These are phyloP conservation scores for Solenodon paradoxus DNA, from an alignment of 2,113 vertebrate genomes.

Conservation along the genomic window DNA sequence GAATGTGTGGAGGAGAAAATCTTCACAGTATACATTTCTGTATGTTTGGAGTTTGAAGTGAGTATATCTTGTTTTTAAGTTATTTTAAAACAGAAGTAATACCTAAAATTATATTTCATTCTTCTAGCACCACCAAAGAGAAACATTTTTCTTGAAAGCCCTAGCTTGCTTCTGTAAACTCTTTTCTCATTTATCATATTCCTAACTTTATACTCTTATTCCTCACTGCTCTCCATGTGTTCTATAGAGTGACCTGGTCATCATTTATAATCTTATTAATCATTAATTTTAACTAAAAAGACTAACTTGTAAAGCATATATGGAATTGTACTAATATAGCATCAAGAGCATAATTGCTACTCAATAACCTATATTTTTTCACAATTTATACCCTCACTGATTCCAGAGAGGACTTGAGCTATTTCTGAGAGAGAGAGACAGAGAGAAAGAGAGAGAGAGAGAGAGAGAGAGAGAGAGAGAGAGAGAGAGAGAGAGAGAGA, in stretches of 20 bases:
- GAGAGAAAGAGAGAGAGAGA: neutral
- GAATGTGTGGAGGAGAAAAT: neutral
- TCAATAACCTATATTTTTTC: neutral
- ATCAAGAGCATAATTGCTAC: neutral
- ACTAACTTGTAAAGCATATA: slow-evolving; percentile 16
- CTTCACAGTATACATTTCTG: neutral
- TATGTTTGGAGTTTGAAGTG: neutral
- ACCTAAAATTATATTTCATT: neutral
- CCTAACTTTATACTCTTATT: neutral
- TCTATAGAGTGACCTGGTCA: neutral
- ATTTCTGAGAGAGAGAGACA: neutral
- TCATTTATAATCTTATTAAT: neutral
- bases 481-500: neutral
- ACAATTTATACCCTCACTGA: neutral
- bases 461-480: neutral
- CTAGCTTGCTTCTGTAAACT: neutral
- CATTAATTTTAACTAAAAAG: slow-evolving; percentile 15
- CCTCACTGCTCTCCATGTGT: neutral
- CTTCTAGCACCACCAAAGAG: neutral
- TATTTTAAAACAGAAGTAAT: neutral
- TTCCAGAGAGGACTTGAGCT: neutral
- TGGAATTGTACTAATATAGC: neutral
- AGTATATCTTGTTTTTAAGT: neutral
- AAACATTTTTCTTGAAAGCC: neutral
- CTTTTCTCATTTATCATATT: neutral